Conservation (phyloP, 1,140 invertebrate genomes). For the Drosophila mojavensis region DNA sequence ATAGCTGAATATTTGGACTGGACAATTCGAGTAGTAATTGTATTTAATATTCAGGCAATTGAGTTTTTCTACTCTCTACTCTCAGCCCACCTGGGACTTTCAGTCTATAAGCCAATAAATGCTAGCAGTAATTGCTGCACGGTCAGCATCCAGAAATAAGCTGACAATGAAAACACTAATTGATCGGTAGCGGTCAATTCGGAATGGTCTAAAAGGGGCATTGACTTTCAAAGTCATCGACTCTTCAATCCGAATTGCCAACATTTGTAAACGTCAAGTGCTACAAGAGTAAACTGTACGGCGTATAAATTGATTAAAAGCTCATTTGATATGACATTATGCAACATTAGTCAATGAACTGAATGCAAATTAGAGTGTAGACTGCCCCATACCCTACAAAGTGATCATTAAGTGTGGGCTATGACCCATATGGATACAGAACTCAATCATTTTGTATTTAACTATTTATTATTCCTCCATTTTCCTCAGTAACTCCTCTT, state of each 20-base stretch:
- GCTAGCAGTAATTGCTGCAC: constrained; percentile 36
- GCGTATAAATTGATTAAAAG: constrained; percentile 8
- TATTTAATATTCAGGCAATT: constrained; percentile 37
- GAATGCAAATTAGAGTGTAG: background rate
- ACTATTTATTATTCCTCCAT: too few relatives aligned
- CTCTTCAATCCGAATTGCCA: constrained; percentile 32
- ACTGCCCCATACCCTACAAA: background rate
- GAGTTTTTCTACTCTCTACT: background rate
- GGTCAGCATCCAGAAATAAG: constrained; percentile 48
- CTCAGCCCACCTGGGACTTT: constrained; percentile 35
- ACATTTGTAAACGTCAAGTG: constrained; percentile 12
- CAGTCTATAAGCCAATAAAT: constrained; percentile 68
- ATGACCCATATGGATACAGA: too few relatives aligned
- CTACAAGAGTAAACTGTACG: constrained; percentile 7
- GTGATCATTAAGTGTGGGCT: background rate
- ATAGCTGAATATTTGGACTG: background rate
- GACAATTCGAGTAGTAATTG: background rate
- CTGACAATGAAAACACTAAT: constrained; percentile 62
- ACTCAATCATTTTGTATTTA: too few relatives aligned
- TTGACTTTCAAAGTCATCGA: constrained; percentile 9
- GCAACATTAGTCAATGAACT: background rate
- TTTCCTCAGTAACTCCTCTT: too few relatives aligned
- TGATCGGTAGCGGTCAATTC: constrained; percentile 57
- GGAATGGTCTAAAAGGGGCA: constrained; percentile 37
- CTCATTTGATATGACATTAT: constrained; percentile 10